A percentile compares a stretch with the other conserved stretches of the same genome.
Conservation (phyloP, 1,140 invertebrate genomes). For the Phenacoccus solenopsis region DNA sequence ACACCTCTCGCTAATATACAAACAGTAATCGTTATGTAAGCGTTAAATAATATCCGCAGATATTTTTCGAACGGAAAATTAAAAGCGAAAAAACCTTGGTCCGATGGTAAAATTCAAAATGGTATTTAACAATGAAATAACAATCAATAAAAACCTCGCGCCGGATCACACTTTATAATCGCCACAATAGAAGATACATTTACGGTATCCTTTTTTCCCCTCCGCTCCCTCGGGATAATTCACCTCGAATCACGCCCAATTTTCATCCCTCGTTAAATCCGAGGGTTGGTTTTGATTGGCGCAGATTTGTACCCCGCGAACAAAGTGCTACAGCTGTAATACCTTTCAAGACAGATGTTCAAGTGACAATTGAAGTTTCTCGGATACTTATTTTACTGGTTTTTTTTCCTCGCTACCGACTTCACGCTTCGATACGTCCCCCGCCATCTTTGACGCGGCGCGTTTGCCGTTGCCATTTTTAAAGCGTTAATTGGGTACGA, state of each 20-base stretch:
- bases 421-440: background rate
- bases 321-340: conserved; percentile 11
- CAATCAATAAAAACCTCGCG: conserved; percentile 13
- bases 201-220: background rate
- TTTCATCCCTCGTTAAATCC: conserved; percentile 14
- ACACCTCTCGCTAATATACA: too few species aligned
- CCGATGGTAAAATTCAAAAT: background rate
- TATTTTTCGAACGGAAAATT: background rate
- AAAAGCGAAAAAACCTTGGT: background rate
- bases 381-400: background rate
- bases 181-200: background rate
- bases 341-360: conserved; percentile 15
- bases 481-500: background rate
- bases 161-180: conserved; percentile 1
- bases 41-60: background rate
- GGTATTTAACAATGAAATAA: conserved; percentile 17
- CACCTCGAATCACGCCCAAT: conserved; percentile 9
- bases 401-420: too few species aligned
- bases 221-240: background rate
- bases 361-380: conserved; percentile 4
- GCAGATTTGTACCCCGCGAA: background rate
- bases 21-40: background rate
- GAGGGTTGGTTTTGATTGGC: background rate
- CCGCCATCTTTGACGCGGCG: background rate
- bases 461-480: background rate